Percentiles rank a stretch among this genome's conserved stretches.
Evolutionary conservation across 2,888 invertebrate genomes (phyloP).

Genomic region (Lasioglossum morio): DNA sequence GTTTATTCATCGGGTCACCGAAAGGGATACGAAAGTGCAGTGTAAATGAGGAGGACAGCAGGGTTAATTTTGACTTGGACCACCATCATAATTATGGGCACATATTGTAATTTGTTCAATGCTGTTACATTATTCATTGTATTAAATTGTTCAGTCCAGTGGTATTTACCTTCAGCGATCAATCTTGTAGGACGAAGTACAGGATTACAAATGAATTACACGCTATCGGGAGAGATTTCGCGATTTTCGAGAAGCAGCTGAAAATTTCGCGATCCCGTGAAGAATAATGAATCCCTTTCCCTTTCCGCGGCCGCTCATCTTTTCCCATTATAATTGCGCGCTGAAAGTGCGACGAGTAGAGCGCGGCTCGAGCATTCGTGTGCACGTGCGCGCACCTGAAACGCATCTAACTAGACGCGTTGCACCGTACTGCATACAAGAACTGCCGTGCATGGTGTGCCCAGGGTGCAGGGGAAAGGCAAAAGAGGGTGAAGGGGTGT

Average conservation of each 20-base stretch:
- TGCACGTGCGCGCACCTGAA: conserved; percentile 69
- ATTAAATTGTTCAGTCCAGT: too few species aligned
- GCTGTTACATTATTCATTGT: too few species aligned
- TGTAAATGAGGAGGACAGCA: too few species aligned
- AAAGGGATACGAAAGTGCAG: too few species aligned
- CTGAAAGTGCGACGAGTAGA: conserved; percentile 57
- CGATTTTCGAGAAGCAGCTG: not conserved
- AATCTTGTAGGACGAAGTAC: not conserved
- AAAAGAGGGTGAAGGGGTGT: not conserved
- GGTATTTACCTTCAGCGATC: not conserved
- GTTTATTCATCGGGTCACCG: too few species aligned
- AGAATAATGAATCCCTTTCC: conserved; percentile 2
- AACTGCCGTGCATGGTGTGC: conserved; percentile 12
- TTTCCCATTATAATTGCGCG: conserved; percentile 60
- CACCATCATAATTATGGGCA: too few species aligned
- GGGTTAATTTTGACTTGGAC: too few species aligned
- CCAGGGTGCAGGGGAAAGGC: not conserved
- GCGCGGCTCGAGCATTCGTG: conserved; percentile 51
- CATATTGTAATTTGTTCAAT: too few species aligned
- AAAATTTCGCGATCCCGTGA: not conserved
- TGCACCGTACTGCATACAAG: conserved; percentile 57
- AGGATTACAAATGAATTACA: not conserved
- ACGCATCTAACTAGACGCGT: conserved; percentile 70
- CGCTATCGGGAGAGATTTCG: not conserved
- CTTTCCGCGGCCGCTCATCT: conserved; percentile 20